Evolutionary conservation across 2,113 vertebrate species (phyloP).

Genomic region (Campylomormyrus numenius): DNA sequence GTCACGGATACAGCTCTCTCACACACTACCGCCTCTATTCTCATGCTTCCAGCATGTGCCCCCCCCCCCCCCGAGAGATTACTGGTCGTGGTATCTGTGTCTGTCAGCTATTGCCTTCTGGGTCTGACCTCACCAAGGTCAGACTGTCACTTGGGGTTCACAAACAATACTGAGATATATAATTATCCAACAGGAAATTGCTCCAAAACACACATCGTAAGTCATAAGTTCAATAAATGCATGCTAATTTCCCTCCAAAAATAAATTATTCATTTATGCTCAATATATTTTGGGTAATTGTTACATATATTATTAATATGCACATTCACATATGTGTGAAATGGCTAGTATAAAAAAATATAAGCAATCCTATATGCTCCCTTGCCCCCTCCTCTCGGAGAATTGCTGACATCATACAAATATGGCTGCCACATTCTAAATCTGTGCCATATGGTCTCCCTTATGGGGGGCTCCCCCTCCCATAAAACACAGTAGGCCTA

Average conservation of each 20-base stretch:
- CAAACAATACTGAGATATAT: not conserved
- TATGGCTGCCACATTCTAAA: not conserved
- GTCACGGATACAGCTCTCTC: not conserved
- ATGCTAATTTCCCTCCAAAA: not conserved
- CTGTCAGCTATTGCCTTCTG: not conserved
- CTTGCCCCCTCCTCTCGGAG: not conserved
- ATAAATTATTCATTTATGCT: not conserved
- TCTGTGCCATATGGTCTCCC: not conserved
- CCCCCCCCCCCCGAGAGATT: not conserved
- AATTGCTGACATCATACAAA: conserved; percentile 4
- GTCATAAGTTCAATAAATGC: not conserved
- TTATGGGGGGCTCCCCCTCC: not conserved
- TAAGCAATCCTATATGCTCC: not conserved
- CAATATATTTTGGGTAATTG: not conserved
- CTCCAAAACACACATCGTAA: not conserved
- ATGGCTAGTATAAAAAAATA: not conserved
- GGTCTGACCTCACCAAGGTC: not conserved
- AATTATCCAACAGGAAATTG: not conserved
- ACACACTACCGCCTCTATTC: not conserved
- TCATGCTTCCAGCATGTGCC: not conserved
- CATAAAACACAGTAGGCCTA: not conserved
- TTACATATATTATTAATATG: not conserved
- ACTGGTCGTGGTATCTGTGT: not conserved
- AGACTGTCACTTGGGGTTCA: not conserved
- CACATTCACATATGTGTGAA: not conserved